phyloP scores from a whole-genome alignment of 2,888 invertebrate genomes.

The Drosophila maculinotata region DNA sequence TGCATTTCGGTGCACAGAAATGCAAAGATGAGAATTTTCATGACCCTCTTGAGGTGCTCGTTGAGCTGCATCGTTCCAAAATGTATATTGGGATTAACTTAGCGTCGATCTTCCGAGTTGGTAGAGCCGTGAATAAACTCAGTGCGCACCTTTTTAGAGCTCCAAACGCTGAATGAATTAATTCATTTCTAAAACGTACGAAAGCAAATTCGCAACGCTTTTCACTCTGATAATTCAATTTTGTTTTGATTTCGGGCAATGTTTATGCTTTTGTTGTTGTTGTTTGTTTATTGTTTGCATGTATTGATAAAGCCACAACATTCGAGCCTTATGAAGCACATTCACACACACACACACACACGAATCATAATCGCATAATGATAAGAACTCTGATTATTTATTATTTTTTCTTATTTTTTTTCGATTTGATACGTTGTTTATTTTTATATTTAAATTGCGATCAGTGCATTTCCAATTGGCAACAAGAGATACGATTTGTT shows the following conservation, averaged over 20 bases:
- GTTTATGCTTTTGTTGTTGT: conserved; percentile 35
- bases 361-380: conserved; percentile 46
- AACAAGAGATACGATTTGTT: not conserved
- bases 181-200: conserved; percentile 53
- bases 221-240: conserved; percentile 68
- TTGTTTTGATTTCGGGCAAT: conserved; percentile 70
- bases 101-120: not conserved
- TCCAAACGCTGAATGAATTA: conserved; percentile 64
- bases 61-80: conserved; percentile 60
- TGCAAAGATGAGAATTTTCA: conserved; percentile 77
- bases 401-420: conserved; percentile 15
- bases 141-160: conserved; percentile 61
- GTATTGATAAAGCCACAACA: conserved; percentile 55
- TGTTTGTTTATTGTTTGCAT: conserved; percentile 26
- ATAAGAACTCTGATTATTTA: conserved; percentile 51
- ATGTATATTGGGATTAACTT: not conserved
- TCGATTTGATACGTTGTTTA: conserved; percentile 27
- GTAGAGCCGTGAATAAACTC: conserved; percentile 1
- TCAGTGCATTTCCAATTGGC: conserved; percentile 17
- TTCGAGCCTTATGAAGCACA: conserved; percentile 30
- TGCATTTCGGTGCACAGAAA: conserved; percentile 83
- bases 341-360: conserved; percentile 3
- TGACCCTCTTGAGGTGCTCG: conserved; percentile 65
- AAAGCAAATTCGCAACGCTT: conserved; percentile 71
- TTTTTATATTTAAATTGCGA: conserved; percentile 39